A percentile compares a stretch with the other conserved stretches of the same genome.
Evolutionary conservation across 1,140 invertebrate species (phyloP).

Genomic region (Wasmannia auropunctata): DNA sequence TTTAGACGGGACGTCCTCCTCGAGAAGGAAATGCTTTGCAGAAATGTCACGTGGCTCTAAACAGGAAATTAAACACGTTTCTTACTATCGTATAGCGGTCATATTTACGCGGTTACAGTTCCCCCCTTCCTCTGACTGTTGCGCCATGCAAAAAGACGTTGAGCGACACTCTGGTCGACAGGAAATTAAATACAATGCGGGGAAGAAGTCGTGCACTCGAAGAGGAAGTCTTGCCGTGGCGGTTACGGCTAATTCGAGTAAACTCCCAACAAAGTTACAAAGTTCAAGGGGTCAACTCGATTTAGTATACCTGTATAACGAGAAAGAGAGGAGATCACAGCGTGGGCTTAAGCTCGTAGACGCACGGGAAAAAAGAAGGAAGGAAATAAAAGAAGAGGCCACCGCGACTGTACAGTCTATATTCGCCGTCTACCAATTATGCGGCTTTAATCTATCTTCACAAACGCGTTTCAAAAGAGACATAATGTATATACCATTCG

Average conservation of each 20-base stretch:
- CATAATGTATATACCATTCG: neutral
- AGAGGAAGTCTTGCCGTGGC: slow-evolving; percentile 57
- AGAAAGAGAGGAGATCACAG: slow-evolving; percentile 49
- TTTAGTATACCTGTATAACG: slow-evolving; percentile 66
- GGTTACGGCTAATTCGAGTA: slow-evolving; percentile 67
- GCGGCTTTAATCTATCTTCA: neutral
- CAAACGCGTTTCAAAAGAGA: neutral
- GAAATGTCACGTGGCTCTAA: neutral
- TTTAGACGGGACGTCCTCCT: neutral
- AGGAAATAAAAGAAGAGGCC: neutral
- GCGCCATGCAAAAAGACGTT: slow-evolving; percentile 11
- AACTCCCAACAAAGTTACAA: slow-evolving; percentile 70
- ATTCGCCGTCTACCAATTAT: neutral
- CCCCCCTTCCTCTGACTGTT: neutral
- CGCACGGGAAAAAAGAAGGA: no score
- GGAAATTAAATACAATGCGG: slow-evolving; percentile 66
- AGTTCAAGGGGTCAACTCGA: slow-evolving; percentile 72
- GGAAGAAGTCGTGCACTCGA: slow-evolving; percentile 38
- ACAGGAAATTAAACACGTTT: slow-evolving; percentile 60
- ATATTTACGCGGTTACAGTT: slow-evolving; percentile 34
- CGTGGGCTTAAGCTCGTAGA: slow-evolving; percentile 7
- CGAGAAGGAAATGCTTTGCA: neutral
- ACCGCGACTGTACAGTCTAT: neutral
- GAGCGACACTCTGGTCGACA: slow-evolving; percentile 43
- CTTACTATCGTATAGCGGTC: slow-evolving; percentile 33